Base-by-base conservation (phyloP, 2,888 invertebrate genomes). In the Corbicula japonica region DNA sequence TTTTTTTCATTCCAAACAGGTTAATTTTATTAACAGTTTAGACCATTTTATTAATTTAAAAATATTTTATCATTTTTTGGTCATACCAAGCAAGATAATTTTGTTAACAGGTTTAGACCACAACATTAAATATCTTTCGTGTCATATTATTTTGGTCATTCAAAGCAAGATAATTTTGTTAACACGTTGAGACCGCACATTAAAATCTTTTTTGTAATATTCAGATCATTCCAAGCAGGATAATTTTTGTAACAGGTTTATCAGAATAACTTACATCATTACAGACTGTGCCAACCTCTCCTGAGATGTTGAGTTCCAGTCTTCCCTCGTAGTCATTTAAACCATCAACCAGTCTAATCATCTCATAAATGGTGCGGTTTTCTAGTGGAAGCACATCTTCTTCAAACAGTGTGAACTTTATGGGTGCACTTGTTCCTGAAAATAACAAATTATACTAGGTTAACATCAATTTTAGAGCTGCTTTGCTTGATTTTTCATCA, bases 281-380 rank as follows among this genome's bases (percentile, higher is more conserved):
- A 92, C 99, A 99, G 0, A 99, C 97, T 0, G 99, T 99, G 41
- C 99, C 99, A 99, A 99, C 99, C 92, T 96, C 96, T 0, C 96
- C 96, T 76, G 97, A 96, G 10, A 98, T 94, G 89, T 96, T 95
- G 0, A 99, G 95, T 94, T 96, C 94, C 26, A 94, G 87, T n/a
- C 98, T 95, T 0, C 99, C 99, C 94, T 98, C 98, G 77, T 96
- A 95, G 65, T 95, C 95, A 1, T 96, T 96, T 80, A 95, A 95
- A 0, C 98, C 98, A 26, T 97, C 97, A 1, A 97, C 94, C 41
- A 98, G 94, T 82, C 98, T 95, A 6, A 98, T 96, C 0, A 96
- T 96, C 0, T 89, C 87, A 50, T 75, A 83, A 6, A 80, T 76
- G 0, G 91, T 91, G 21, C 90, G 86, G 73, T 91, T 91, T 60